Evolutionary conservation across 2,888 invertebrate species (phyloP), one percentile per base, ranked within the genome.

Genomic region (Endomychus coccineus): DNA sequence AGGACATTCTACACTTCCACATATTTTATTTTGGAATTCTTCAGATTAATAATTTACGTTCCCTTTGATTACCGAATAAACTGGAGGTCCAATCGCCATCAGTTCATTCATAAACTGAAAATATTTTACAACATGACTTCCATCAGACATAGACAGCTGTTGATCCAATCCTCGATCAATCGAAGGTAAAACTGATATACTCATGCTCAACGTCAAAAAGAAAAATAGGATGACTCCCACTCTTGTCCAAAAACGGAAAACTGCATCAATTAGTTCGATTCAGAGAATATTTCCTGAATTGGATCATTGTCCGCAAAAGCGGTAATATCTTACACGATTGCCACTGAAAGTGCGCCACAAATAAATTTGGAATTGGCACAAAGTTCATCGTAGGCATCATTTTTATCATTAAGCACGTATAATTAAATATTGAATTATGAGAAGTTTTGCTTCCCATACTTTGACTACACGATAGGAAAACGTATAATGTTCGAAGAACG

Each of bases 91-190:
- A 52, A 92, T 82, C 2, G 83, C 78, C 52, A 97, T 60, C 1
- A 82, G 62, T 11, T 78, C 71, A 38, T 73, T 73, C 65, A 86
- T 80, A 35, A 75, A 77, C 68, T 76, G 43, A 22, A 96, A 88
- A 62, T 95, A 95, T 58, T 80, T 78, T 28, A 86, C 72, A 15
- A 96, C 87, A 59, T 91, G 91, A 2, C 95, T 95, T 58, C 92
- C 87, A 42, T 73, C 66, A 0, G 96, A 91, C 78, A 97, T 83
- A 0, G 94, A 83, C 49, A 95, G 70, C 59, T 90, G 80, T 69
- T 96, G 94, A 59, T 97, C 95, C 44, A 97, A 71, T 1, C 97
- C 97, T 33, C 87, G 67, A 45, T 79, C 82, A 52, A 96, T 66
- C 29, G 80, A 76, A 11, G 89, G 84, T 15, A 81, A 70, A 1